Conservation (phyloP, 2,113 vertebrate genomes). For the sheep (Ovis aries) region DNA sequence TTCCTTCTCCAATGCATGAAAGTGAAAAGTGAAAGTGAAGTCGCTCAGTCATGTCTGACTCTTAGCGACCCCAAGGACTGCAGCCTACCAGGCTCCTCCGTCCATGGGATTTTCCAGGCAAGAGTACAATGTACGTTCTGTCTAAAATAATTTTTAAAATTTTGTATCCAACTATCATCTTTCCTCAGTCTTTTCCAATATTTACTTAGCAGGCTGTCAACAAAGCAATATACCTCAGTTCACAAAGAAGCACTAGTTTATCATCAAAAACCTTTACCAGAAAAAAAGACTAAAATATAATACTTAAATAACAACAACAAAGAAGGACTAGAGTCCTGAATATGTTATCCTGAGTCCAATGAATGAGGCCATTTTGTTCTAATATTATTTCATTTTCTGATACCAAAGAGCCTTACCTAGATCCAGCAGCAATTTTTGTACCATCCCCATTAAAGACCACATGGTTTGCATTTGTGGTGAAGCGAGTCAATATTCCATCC, state of each 20-base stretch:
- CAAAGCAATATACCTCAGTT: neutral
- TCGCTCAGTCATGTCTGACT: no score
- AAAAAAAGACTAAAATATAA: neutral
- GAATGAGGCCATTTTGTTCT: neutral
- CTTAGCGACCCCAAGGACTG: no score
- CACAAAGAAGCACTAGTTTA: neutral
- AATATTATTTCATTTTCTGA: neutral
- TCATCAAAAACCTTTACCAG: neutral
- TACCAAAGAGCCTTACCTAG: constrained; percentile 81
- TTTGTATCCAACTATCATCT: neutral
- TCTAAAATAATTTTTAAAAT: neutral
- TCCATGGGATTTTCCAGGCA: no score
- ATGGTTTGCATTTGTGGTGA: constrained; percentile 92
- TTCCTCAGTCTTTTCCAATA: constrained; percentile 9
- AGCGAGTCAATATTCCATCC: constrained; percentile 95
- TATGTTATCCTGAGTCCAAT: neutral
- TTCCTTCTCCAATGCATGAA: no score
- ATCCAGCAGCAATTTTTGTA: constrained; percentile 89
- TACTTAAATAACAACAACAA: neutral
- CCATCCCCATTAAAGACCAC: constrained; percentile 89
- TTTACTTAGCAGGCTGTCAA: neutral
- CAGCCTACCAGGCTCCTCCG: no score
- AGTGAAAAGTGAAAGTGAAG: no score
- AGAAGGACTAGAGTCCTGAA: neutral
- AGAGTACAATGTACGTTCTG: neutral